Evolutionary conservation across 1,140 invertebrate species (phyloP).

Genomic region (Bombus fervidus): DNA sequence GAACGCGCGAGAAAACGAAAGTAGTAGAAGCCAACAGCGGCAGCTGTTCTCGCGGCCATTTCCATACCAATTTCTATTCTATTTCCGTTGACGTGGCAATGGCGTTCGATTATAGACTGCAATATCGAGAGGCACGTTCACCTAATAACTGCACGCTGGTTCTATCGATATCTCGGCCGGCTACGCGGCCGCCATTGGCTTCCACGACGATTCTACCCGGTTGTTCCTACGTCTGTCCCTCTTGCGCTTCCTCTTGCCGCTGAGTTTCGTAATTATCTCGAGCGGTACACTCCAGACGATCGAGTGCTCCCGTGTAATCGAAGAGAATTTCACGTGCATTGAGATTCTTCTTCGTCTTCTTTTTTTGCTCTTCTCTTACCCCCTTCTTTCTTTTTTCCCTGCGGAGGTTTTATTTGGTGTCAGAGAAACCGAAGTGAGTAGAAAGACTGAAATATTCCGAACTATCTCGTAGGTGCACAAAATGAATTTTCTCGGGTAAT

Average conservation of each 20-base stretch:
- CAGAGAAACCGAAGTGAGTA: no score
- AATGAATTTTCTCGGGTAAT: no score
- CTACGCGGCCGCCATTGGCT: slow-evolving; percentile 37
- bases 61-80: slow-evolving; percentile 78
- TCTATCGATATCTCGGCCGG: slow-evolving; percentile 60
- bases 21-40: not conserved
- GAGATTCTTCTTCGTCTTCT: not conserved
- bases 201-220: slow-evolving; percentile 33
- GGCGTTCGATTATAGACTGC: slow-evolving; percentile 79
- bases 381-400: not conserved
- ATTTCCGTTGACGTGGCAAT: slow-evolving; percentile 78
- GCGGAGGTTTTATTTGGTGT: no score
- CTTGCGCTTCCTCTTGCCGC: not conserved
- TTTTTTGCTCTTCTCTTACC: not conserved
- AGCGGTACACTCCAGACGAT: slow-evolving; percentile 12
- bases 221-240: not conserved
- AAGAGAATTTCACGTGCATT: not conserved
- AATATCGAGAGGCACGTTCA: slow-evolving; percentile 78
- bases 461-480: no score
- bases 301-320: not conserved
- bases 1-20: slow-evolving; percentile 24
- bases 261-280: slow-evolving; percentile 34
- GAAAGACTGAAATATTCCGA: no score
- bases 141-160: slow-evolving; percentile 72
- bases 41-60: slow-evolving; percentile 58